phyloP scores from a whole-genome alignment of 2,113 vertebrate species.

The Passer montanus region DNA sequence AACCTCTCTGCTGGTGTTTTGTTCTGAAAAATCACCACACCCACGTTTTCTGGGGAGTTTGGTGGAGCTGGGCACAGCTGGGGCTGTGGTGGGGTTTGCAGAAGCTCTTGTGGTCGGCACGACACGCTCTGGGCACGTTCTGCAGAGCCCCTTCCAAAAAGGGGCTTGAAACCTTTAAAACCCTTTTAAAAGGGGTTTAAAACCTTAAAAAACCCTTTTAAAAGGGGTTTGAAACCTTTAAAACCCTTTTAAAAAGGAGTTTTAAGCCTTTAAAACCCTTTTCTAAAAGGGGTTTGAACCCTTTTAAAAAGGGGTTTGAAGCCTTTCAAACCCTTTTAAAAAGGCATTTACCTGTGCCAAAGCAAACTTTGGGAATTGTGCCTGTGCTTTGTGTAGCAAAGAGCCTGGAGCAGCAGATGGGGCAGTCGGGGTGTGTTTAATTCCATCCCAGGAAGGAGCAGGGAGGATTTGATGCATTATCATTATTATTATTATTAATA shows the following conservation, averaged over 20 bases:
- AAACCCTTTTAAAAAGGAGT: neutral
- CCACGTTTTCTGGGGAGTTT: accelerated
- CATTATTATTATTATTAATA: no score
- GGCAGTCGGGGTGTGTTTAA: accelerated
- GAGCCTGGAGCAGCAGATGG: neutral
- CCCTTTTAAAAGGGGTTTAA: neutral
- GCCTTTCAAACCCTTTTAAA: neutral
- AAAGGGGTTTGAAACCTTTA: neutral
- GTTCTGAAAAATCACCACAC: neutral
- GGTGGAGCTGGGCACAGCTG: accelerated
- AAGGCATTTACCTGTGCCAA: neutral
- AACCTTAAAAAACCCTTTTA: neutral
- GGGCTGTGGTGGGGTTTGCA: neutral
- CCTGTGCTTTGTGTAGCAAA: neutral
- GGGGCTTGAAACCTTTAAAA: neutral
- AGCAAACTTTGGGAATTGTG: neutral
- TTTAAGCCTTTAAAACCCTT: neutral
- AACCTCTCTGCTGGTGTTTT: neutral
- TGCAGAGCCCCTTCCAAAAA: neutral
- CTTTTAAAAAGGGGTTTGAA: neutral
- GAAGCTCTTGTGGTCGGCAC: accelerated
- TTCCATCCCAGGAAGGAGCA: accelerated
- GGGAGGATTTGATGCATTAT: no score
- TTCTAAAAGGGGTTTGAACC: no score
- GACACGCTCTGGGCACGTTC: accelerated